A percentile compares a stretch with the other conserved stretches of the same genome.
Conservation (phyloP, 2,888 invertebrate genomes). For the Lacanobia oleracea region DNA sequence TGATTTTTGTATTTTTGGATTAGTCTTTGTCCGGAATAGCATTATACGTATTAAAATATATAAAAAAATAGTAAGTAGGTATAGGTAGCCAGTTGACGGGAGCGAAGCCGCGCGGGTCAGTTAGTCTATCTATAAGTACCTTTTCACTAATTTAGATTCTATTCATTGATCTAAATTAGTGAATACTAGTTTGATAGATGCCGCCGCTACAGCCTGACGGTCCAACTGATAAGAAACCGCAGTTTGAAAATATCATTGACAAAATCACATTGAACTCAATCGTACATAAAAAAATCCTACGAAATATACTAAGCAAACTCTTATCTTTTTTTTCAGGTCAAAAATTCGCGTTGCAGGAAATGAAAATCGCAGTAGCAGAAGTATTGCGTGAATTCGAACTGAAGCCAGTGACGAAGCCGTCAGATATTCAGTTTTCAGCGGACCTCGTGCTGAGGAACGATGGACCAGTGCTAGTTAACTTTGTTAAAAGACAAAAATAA, state of each 20-base stretch:
- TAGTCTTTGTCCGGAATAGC: too few relatives aligned
- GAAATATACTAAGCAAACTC: neutral
- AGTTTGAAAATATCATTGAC: neutral
- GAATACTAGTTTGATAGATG: too few relatives aligned
- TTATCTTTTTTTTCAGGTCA: constrained; percentile 79
- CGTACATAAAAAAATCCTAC: neutral
- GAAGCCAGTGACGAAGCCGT: constrained; percentile 82
- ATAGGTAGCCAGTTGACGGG: too few relatives aligned
- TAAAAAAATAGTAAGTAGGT: too few relatives aligned
- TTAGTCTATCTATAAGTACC: too few relatives aligned
- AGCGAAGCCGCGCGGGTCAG: too few relatives aligned
- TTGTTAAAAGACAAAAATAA: constrained; percentile 47
- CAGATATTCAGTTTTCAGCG: constrained; percentile 73
- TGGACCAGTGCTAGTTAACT: constrained; percentile 73
- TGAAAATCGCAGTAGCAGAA: constrained; percentile 59
- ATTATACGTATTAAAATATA: too few relatives aligned
- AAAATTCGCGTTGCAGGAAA: constrained; percentile 85
- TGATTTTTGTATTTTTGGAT: too few relatives aligned
- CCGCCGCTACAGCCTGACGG: too few relatives aligned
- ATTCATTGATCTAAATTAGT: too few relatives aligned
- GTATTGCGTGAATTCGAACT: constrained; percentile 80
- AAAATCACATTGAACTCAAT: neutral
- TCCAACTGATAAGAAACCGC: too few relatives aligned
- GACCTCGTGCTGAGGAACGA: constrained; percentile 79
- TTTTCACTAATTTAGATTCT: too few relatives aligned